phyloP scores from a whole-genome alignment of 2,888 invertebrate genomes.

The Achlya flavicornis region DNA sequence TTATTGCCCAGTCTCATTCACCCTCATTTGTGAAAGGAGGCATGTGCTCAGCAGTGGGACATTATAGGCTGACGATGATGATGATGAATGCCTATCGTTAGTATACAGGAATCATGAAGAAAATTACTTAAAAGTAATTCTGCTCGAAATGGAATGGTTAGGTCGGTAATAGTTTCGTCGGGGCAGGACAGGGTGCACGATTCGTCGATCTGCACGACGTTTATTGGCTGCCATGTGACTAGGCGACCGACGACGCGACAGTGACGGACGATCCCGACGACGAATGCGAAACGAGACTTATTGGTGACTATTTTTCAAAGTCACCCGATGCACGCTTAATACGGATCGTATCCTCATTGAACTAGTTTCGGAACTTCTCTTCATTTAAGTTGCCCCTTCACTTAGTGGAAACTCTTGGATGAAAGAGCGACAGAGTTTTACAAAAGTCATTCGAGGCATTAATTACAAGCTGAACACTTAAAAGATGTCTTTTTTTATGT shows the following conservation, averaged over 20 bases:
- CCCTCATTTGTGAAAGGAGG: too few species aligned
- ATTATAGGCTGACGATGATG: too few species aligned
- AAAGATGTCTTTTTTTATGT: too few species aligned
- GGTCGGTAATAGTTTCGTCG: neutral
- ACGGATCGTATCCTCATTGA: constrained; percentile 53
- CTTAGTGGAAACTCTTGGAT: neutral
- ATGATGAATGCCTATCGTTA: too few species aligned
- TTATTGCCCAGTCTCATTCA: too few species aligned
- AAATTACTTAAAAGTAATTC: neutral
- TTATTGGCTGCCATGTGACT: constrained; percentile 63
- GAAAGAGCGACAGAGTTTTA: neutral
- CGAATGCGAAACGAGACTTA: constrained; percentile 73
- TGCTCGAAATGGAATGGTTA: neutral
- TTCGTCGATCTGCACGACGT: constrained; percentile 36
- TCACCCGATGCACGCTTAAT: constrained; percentile 54
- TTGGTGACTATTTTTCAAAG: constrained; percentile 75
- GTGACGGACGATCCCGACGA: constrained; percentile 67
- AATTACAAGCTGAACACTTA: neutral
- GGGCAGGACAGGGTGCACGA: neutral
- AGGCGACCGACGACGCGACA: constrained; percentile 54
- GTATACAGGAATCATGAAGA: too few species aligned
- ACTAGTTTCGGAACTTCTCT: constrained; percentile 46
- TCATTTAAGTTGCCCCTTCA: constrained; percentile 22
- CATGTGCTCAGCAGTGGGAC: too few species aligned
- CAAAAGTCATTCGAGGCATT: neutral